Percentiles rank a stretch among this genome's conserved stretches.
Conservation (phyloP, 1,140 invertebrate genomes). For the Bombus breviceps region DNA sequence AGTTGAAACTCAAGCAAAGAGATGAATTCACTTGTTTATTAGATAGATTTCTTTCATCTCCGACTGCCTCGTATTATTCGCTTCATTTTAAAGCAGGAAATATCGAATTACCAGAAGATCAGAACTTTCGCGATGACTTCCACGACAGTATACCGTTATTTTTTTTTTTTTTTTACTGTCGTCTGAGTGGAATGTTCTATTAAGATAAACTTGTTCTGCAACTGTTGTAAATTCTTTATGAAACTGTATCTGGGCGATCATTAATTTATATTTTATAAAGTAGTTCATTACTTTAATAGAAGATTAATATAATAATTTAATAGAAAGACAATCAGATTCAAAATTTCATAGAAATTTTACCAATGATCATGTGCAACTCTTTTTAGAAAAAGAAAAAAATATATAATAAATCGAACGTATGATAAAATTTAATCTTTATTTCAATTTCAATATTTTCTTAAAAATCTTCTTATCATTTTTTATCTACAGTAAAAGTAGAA, state of each 20-base stretch:
- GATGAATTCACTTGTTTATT: not conserved
- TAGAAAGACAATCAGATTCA: not conserved
- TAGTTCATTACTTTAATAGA: not conserved
- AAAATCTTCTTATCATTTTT: not conserved
- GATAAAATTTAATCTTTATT: not conserved
- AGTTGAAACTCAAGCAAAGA: not conserved
- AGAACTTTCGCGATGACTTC: not conserved
- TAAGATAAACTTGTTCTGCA: not conserved
- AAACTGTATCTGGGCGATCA: not conserved
- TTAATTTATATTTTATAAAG: not conserved
- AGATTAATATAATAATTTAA: too few species aligned
- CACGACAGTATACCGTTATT: not conserved
- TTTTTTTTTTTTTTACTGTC: not conserved
- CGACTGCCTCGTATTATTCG: too few species aligned
- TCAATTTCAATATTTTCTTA: not conserved
- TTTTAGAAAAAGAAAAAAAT: not conserved
- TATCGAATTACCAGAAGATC: not conserved
- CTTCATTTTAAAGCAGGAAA: not conserved
- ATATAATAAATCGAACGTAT: not conserved
- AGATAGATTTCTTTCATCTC: too few species aligned
- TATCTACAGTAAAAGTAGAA: not conserved
- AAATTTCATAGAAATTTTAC: not conserved
- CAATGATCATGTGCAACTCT: not conserved
- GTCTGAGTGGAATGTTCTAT: too few species aligned
- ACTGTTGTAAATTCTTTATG: not conserved